phyloP scores from a whole-genome alignment of 2,888 invertebrate genomes.

The Unio delphinus region DNA sequence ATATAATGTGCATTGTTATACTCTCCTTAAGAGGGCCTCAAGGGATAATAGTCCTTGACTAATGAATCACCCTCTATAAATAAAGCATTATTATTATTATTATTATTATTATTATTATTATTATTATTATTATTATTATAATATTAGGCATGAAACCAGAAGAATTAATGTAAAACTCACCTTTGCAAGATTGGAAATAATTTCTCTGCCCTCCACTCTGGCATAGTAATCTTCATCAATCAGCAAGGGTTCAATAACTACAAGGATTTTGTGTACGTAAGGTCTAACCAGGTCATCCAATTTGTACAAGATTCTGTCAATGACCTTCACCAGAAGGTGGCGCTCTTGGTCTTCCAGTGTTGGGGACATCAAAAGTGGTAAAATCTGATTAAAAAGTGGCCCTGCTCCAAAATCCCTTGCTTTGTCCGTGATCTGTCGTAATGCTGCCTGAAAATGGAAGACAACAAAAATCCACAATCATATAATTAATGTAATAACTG shows the following conservation, averaged over 20 bases:
- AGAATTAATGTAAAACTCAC: constrained; percentile 43
- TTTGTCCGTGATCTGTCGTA: constrained; percentile 98
- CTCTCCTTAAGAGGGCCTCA: too few species aligned
- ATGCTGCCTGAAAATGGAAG: constrained; percentile 76
- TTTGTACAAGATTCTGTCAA: constrained; percentile 98
- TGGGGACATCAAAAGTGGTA: constrained; percentile 99
- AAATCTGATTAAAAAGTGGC: constrained; percentile 97
- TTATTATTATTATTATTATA: too few species aligned
- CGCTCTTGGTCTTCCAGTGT: constrained; percentile 99
- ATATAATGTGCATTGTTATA: too few species aligned
- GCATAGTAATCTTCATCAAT: constrained; percentile 99
- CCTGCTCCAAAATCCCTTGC: constrained; percentile 99
- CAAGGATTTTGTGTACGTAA: constrained; percentile 99
- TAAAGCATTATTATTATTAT: too few species aligned
- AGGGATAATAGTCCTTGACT: too few species aligned
- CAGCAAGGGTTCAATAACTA: constrained; percentile 97
- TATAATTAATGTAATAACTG: too few species aligned
- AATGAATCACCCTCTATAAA: too few species aligned
- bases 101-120: too few species aligned
- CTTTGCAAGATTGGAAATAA: constrained; percentile 98
- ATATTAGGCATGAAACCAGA: too few species aligned
- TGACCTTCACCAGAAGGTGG: constrained; percentile 98
- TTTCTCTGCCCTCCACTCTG: constrained; percentile 98
- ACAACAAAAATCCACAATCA: too few species aligned
- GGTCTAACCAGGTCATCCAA: constrained; percentile 98